A percentile compares a stretch with the other conserved stretches of the same genome.
Conservation (phyloP, 2,797 vertebrate species). For the Gambelia wislizenii region DNA sequence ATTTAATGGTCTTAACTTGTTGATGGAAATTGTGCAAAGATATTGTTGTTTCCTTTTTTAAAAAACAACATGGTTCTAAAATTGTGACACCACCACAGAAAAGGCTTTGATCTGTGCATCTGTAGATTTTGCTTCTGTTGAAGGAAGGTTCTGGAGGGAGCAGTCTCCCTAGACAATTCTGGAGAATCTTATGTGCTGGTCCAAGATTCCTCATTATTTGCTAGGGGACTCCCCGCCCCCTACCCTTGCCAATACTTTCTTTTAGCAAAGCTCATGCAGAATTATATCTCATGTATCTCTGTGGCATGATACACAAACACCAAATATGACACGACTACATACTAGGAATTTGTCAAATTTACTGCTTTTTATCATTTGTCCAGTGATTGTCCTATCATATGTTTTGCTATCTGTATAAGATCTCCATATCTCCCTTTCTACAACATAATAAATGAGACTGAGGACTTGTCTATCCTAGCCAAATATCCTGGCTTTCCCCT, state of each 20-base stretch:
- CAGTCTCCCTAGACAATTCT: not conserved
- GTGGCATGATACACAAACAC: not conserved
- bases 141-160: not conserved
- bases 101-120: not conserved
- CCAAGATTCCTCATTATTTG: no score
- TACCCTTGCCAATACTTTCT: not conserved
- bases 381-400: no score
- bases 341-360: not conserved
- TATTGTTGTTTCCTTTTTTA: no score
- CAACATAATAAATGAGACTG: not conserved
- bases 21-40: no score
- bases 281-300: not conserved
- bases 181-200: no score
- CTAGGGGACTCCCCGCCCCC: no score
- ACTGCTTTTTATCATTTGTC: not conserved
- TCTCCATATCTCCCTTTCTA: not conserved
- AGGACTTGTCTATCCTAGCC: no score
- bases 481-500: no score
- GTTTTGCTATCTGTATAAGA: not conserved
- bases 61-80: not conserved
- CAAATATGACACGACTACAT: not conserved
- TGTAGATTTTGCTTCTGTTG: not conserved
- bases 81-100: not conserved
- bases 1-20: not conserved
- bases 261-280: not conserved